phyloP scores from a whole-genome alignment of 2,797 vertebrate genomes.

The Clarias platycephalus region DNA sequence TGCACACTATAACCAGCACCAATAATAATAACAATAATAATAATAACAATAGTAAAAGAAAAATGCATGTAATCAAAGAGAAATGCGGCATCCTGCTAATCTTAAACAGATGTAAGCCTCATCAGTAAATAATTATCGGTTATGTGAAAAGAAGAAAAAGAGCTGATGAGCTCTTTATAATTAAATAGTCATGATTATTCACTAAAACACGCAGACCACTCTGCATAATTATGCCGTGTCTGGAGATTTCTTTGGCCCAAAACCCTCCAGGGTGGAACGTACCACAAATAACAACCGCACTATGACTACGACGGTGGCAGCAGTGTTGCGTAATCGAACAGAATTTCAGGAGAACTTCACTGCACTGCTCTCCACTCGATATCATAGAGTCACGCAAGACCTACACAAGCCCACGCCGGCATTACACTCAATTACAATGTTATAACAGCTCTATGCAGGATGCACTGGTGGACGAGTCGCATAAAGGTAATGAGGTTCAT shows the following conservation, averaged over 20 bases:
- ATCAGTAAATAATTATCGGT: constrained; percentile 46
- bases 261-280: background rate
- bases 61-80: background rate
- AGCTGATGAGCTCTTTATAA: constrained; percentile 50
- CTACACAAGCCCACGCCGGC: too few species aligned
- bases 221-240: constrained; percentile 36
- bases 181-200: constrained; percentile 58
- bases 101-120: constrained; percentile 38
- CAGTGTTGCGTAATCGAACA: background rate
- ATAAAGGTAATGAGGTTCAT: background rate
- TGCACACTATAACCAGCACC: background rate
- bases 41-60: background rate
- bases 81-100: constrained; percentile 15
- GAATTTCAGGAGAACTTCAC: background rate
- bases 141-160: constrained; percentile 28
- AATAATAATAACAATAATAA: background rate
- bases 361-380: too few species aligned
- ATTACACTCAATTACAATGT: background rate
- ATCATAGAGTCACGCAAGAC: background rate
- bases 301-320: background rate
- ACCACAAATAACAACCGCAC: constrained; percentile 13
- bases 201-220: constrained; percentile 54
- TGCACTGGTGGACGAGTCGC: background rate
- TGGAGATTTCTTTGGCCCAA: background rate
- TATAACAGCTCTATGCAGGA: background rate